Conservation (phyloP, 2,113 vertebrate genomes). For the Diadophis punctatus region DNA sequence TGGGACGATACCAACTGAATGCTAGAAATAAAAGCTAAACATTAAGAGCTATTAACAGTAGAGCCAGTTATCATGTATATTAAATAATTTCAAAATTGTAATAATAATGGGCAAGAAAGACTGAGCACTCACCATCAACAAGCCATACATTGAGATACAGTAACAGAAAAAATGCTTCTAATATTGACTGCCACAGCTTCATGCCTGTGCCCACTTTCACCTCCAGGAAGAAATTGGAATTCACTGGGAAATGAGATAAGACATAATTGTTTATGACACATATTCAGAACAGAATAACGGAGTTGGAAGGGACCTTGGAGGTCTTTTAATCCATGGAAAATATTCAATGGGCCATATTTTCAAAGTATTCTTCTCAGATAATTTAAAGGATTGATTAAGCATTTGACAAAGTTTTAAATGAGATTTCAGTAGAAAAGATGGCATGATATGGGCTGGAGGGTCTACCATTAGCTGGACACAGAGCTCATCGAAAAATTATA, state of each 20-base stretch:
- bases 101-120: not conserved
- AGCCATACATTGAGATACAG: conserved; percentile 44
- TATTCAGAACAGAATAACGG: too few species aligned
- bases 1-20: not conserved
- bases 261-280: accelerated
- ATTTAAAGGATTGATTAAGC: not conserved
- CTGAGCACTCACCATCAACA: conserved; percentile 62
- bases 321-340: too few species aligned
- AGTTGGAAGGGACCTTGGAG: too few species aligned
- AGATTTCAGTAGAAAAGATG: not conserved
- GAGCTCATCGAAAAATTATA: not conserved
- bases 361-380: conserved; percentile 32
- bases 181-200: conserved; percentile 48
- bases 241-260: conserved; percentile 64
- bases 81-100: not conserved
- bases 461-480: not conserved
- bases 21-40: not conserved
- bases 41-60: not conserved
- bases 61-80: not conserved
- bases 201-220: conserved; percentile 44
- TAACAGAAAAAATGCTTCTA: conserved; percentile 49
- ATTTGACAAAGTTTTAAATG: not conserved
- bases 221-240: conserved; percentile 29
- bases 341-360: not conserved
- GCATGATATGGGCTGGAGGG: not conserved